Base-by-base conservation (phyloP, 2,797 vertebrate species). In the Sardinella longiceps region DNA sequence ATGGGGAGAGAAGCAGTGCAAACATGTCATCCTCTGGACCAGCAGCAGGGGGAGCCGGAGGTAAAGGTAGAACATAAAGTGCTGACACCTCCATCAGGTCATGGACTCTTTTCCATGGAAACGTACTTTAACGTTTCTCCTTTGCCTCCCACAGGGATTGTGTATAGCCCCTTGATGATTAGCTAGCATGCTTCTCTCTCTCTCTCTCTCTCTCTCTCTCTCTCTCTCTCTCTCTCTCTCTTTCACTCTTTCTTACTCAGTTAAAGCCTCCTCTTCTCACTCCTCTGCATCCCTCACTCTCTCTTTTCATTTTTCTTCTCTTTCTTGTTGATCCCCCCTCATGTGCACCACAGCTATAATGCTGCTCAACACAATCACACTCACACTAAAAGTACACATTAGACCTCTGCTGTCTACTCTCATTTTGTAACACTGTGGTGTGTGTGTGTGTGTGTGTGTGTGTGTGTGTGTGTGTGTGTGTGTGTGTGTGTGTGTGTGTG, bases 101-200 rank as follows among this genome's bases (percentile, higher is more conserved):
- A 86, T 83, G 39, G 84, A 82, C 74, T 60, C 77, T 18, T 89
- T 89, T 87, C 83, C 86, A 87, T 39, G 53, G 84, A 87, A 88
- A 89, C 85, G 53, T 83, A 63, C 66, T 70, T 85, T 82, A 56
- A 81, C 63, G 70, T 85, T 87, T 15, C 45, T 30, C 50, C 30
- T 63, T 45, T 46, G n/a, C 50, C 63, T 37, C 58, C 84, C 20
- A 83, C 12, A 10, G 63, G 3, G 63, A 33, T 70, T 70, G 14
- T 53, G 14, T 37, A 3, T 20, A 37, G 28, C 28, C 12, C 63
- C 63, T 70, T 15, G 30, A 25, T 30, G 50, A 66, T 46, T 60
- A 25, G 56, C 56, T 25, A 60, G n/a, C 11, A n/a, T 60, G 14
- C 56, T 60, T n/a, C 51, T 5, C 51, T 5, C 56, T 60, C n/a